Evolutionary conservation across 2,797 vertebrate species (phyloP).

Genomic region (Lepus townsendii): DNA sequence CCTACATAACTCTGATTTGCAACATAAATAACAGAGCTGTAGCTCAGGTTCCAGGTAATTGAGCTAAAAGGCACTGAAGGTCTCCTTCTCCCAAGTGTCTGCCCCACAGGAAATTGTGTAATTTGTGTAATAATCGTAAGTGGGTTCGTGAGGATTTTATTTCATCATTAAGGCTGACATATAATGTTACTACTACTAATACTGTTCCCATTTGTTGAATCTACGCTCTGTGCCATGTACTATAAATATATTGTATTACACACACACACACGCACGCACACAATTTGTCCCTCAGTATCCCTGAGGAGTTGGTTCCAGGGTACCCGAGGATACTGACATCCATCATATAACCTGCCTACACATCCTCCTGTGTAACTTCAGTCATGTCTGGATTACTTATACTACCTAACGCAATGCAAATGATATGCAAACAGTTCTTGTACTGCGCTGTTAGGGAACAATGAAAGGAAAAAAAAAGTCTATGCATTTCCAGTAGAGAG

Average conservation of each 20-base stretch:
- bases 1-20: slow-evolving; percentile 54
- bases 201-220: not conserved
- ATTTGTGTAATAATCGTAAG: slow-evolving; percentile 25
- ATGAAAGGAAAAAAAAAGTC: too few species aligned
- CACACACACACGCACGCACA: not conserved
- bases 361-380: too few species aligned
- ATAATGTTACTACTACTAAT: not conserved
- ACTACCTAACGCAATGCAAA: too few species aligned
- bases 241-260: not conserved
- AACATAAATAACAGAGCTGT: slow-evolving; percentile 59
- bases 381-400: too few species aligned
- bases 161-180: slow-evolving; percentile 30
- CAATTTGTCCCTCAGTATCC: too few species aligned
- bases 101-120: slow-evolving; percentile 23
- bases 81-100: not conserved
- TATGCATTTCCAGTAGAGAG: too few species aligned
- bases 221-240: not conserved
- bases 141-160: slow-evolving; percentile 66
- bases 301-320: too few species aligned
- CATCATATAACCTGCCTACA: too few species aligned
- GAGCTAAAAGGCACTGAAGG: slow-evolving; percentile 49
- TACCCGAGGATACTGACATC: too few species aligned
- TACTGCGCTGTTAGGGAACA: too few species aligned
- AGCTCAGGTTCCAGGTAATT: slow-evolving; percentile 58
- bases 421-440: too few species aligned